Conservation (phyloP, 2,113 vertebrate species). For the Heterochromis multidens region DNA sequence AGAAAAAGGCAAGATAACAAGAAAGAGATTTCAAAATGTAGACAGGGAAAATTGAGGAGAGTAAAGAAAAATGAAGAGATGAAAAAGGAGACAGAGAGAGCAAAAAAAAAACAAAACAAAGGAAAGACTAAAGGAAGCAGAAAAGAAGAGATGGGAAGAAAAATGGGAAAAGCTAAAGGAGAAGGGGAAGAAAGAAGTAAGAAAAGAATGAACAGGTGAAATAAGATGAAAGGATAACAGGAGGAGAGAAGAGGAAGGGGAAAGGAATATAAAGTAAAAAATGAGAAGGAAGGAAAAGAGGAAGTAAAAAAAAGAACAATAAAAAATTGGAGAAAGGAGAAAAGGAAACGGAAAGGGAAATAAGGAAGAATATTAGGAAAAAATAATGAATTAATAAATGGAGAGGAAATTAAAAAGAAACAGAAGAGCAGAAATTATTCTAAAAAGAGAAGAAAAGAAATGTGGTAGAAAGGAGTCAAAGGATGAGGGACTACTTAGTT, state of each 20-base stretch:
- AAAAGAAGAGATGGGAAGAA: background rate
- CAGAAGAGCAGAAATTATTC: background rate
- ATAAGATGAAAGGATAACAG: background rate
- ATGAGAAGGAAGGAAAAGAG: background rate
- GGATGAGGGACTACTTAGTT: conserved; percentile 10
- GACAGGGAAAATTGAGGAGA: background rate
- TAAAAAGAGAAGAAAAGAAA: background rate
- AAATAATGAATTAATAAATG: background rate
- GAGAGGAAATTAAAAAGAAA: background rate
- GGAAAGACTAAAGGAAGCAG: background rate
- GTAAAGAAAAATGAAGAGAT: background rate
- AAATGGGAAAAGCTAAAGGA: no score
- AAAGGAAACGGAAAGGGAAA: background rate
- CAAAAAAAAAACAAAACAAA: background rate
- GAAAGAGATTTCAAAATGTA: background rate
- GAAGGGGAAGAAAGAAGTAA: background rate
- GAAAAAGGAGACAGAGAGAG: background rate
- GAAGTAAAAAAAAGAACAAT: background rate
- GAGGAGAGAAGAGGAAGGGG: background rate
- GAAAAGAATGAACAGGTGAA: background rate
- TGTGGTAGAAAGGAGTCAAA: background rate
- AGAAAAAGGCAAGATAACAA: background rate
- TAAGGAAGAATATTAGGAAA: background rate
- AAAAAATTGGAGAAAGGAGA: background rate
- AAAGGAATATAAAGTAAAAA: background rate